A percentile compares a stretch with the other conserved stretches of the same genome.
These are phyloP conservation scores for Drosophila nr. medialis DNA, from an alignment of 2,888 invertebrate genomes.

Conservation along the genomic window DNA sequence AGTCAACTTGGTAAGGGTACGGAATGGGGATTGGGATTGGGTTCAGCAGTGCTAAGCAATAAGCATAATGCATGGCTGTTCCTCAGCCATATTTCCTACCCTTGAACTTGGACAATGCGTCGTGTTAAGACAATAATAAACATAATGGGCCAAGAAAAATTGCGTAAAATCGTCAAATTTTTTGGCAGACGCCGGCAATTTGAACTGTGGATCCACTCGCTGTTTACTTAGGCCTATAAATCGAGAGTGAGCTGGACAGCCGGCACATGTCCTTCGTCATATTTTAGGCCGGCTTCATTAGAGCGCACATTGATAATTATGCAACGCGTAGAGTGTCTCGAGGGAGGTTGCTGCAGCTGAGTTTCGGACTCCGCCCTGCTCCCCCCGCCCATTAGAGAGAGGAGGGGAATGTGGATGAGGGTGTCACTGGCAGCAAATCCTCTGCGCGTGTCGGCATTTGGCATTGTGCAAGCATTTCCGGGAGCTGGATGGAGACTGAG, in stretches of 20 bases:
- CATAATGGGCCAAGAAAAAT: conserved; percentile 70
- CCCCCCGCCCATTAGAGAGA: neutral
- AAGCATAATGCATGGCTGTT: conserved; percentile 69
- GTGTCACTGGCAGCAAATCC: conserved; percentile 69
- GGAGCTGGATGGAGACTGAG: conserved; percentile 6
- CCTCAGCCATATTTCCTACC: conserved; percentile 14
- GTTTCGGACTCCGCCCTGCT: conserved; percentile 1
- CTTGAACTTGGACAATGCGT: conserved; percentile 18
- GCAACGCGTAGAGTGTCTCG: conserved; percentile 43
- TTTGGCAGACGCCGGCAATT: conserved; percentile 46
- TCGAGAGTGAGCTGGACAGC: conserved; percentile 31
- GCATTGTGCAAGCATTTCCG: conserved; percentile 75
- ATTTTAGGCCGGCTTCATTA: conserved; percentile 70
- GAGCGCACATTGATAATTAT: conserved; percentile 73
- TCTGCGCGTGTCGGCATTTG: conserved; percentile 78
- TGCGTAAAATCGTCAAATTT: conserved; percentile 62
- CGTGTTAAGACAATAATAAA: conserved; percentile 70
- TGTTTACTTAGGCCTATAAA: conserved; percentile 49
- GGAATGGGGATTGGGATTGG: conserved; percentile 9
- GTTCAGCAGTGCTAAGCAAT: conserved; percentile 52
- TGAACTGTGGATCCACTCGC: conserved; percentile 27
- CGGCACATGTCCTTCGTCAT: conserved; percentile 64
- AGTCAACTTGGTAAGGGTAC: conserved; percentile 8
- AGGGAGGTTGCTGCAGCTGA: conserved; percentile 38
- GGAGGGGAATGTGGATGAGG: conserved; percentile 11